Evolutionary conservation across 2,888 invertebrate species (phyloP), one percentile per base, ranked within the genome.

Genomic region (Antitype chi): DNA sequence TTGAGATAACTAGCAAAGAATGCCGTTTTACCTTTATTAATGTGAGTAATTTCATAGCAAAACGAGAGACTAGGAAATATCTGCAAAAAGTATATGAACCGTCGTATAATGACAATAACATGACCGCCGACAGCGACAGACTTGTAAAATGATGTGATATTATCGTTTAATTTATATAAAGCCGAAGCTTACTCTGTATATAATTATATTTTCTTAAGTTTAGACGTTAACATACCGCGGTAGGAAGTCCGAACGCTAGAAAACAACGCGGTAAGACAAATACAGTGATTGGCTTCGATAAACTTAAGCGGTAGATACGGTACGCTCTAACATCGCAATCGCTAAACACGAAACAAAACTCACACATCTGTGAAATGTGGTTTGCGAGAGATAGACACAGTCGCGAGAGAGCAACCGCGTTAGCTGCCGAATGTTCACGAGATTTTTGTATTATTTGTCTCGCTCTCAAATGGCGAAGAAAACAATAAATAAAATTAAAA

Each of bases 91-190:
- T 17, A 43, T 23, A 53, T 25, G 55, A 71, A 72, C 66, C 13
- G 38, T 53, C 25, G 2, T 47, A 68, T 62, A 79, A 66, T 69
- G 28, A 66, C 49, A 55, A 64, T 28, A 63, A 72, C 80, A 76
- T 80, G 74, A 80, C 79, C 57, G 80, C 57, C 62, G 73, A 74
- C 66, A 66, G 70, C 55, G 66, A 73, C 79, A 74, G 78, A 79
- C 78, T 80, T 79, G 38, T 72, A 72, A 84, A 83, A 81, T 80
- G 57, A 80, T 88, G 88, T 89, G 88, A 88, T 89, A 89, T 88
- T 89, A 88, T 76, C 59, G 71, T 85, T 71, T 84, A 88, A 87
- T 82, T 84, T 85, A 70, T 86, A 47, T 86, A 81, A 84, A 85
- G 68, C 74, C 68, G 64, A 71, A 80, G 83, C 77, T 82, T 85